Base-by-base conservation (phyloP, 2,888 invertebrate species). In the Drosophila nr. perissopoda region DNA sequence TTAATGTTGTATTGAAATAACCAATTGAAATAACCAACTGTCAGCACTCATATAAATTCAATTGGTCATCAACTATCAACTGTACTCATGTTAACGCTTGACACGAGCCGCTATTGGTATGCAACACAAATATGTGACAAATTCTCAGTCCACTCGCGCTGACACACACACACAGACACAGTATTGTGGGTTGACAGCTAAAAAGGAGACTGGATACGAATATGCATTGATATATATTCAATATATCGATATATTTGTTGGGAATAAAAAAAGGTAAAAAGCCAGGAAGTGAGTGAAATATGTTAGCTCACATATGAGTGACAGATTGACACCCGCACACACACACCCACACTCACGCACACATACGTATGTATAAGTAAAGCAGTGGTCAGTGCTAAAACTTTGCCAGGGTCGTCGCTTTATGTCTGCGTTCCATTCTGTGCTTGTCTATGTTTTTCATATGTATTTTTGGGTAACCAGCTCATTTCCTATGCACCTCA, bases 391-490 rank as follows among this genome's bases (percentile, higher is more conserved):
- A 80, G 53, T 31, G 57, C 18, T 21, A 57, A 73, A 80, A 80
- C 62, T 80, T 77, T 77, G 69, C 33, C 51, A 52, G 58, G 60
- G 64, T 62, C 63, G 61, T 59, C 53, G 59, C 31, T 49, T 34
- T 18, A 8, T 64, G 31, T 66, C 34, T 42, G 60, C 21, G 57
- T 48, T 49, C 62, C 48, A 38, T 54, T 51, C 36, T 33, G 59
- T 49, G 51, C 7, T 27, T 8, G 54, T 13, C 51, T 62, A 45
- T 58, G 42, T 72, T 62, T 60, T 62, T 16, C 38, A 29, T n/a
- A 29, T n/a, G 36, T 38, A 13, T n/a, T 29, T 56, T 84, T 77
- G 84, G 89, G 66, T 71, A 82, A 84, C 82, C 69, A 73, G 59
- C 82, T 83, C 61, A 80, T 83, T 85, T 75, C 34, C 70, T 59